These are phyloP conservation scores for Scaeva pyrastri DNA, from an alignment of 2,888 invertebrate species.

Conservation along the genomic window DNA sequence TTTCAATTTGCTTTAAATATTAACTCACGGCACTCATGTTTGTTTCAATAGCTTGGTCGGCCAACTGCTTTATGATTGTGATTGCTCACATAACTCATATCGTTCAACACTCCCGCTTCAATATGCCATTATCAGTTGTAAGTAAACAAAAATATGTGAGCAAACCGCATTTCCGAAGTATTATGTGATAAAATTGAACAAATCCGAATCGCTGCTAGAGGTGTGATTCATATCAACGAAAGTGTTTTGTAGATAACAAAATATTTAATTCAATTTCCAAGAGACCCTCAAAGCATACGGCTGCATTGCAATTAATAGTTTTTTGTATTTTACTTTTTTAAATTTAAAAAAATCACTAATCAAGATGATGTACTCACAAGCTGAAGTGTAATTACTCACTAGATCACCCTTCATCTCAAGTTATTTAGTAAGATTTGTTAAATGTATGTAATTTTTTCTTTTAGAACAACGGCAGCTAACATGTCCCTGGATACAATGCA, in stretches of 20 bases:
- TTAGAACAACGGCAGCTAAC: slow-evolving; percentile 80
- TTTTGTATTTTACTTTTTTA: slow-evolving; percentile 3
- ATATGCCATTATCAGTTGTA: not conserved
- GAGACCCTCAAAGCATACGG: slow-evolving; percentile 43
- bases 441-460: slow-evolving; percentile 22
- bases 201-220: slow-evolving; percentile 15
- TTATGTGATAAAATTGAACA: slow-evolving; percentile 26
- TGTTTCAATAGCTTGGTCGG: not conserved
- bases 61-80: not conserved
- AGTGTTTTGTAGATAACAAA: slow-evolving; percentile 63
- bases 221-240: slow-evolving; percentile 56
- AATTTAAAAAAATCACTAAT: slow-evolving; percentile 41
- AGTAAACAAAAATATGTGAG: slow-evolving; percentile 32
- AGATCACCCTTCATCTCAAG: slow-evolving; percentile 47
- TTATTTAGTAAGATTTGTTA: not conserved
- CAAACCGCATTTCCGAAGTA: slow-evolving; percentile 1
- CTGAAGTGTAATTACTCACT: slow-evolving; percentile 78
- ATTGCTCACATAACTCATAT: slow-evolving; percentile 1
- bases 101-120: slow-evolving; percentile 1
- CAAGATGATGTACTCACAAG: slow-evolving; percentile 81
- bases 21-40: not conserved
- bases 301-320: slow-evolving; percentile 42
- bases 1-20: not conserved
- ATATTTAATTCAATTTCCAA: slow-evolving; percentile 27
- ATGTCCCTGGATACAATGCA: slow-evolving; percentile 97